Conservation (phyloP, 2,797 vertebrate genomes). For the Phoeniculus purpureus region DNA sequence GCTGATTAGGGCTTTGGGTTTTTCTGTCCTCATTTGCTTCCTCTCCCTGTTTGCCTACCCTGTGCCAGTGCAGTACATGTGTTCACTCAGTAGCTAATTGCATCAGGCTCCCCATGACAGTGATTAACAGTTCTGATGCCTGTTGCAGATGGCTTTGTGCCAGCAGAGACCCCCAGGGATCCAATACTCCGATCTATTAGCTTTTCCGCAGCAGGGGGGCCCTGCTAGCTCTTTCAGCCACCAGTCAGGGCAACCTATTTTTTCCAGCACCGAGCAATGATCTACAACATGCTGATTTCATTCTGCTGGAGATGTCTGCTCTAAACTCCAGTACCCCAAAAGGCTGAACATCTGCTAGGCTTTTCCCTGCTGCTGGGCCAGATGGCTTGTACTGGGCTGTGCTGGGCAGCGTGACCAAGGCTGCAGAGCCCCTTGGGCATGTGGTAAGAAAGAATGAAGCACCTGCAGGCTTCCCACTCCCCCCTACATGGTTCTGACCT, state of each 20-base stretch:
- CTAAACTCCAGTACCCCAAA: not conserved
- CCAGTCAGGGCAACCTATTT: not conserved
- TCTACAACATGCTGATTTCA: not conserved
- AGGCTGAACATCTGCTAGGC: not conserved
- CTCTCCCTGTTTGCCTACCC: not conserved
- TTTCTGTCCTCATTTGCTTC: not conserved
- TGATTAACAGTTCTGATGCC: constrained; percentile 7
- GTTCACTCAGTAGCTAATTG: not conserved
- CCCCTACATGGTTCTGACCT: not conserved
- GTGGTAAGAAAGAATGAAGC: not conserved
- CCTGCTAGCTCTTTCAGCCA: not conserved
- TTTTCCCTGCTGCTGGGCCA: not conserved
- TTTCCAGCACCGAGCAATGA: not conserved
- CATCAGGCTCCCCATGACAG: constrained; percentile 2
- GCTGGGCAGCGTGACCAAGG: not conserved
- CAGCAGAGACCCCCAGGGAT: not conserved
- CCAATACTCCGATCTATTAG: not conserved
- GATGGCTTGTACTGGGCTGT: not conserved
- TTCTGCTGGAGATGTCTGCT: not conserved
- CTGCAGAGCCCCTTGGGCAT: not conserved
- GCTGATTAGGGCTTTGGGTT: not conserved
- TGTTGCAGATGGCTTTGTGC: not conserved
- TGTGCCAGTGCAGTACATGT: not conserved
- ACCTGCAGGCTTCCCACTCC: not conserved
- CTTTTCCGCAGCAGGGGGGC: not conserved